Percentiles rank a stretch among this genome's conserved stretches.
These are phyloP conservation scores for Mellivora capensis DNA, from an alignment of 2,113 vertebrate species.

Conservation along the genomic window DNA sequence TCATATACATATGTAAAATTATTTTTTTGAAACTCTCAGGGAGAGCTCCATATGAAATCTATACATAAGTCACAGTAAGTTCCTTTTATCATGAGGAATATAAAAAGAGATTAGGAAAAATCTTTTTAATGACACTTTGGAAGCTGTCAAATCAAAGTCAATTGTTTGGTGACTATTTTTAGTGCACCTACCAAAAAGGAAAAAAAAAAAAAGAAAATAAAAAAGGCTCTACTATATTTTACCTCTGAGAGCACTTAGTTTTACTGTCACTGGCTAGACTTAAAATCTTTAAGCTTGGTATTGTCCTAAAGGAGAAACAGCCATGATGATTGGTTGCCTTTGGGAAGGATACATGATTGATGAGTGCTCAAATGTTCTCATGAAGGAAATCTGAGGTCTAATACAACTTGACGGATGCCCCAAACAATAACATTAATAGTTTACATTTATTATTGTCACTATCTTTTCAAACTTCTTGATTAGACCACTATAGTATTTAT, in stretches of 20 bases:
- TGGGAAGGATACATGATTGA: constrained; percentile 9
- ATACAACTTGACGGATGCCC: constrained; percentile 7
- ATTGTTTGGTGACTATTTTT: constrained; percentile 13
- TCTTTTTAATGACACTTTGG: background rate
- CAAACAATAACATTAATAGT: constrained; percentile 24
- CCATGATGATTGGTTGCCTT: background rate
- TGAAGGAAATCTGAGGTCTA: constrained; percentile 62
- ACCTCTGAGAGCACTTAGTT: background rate
- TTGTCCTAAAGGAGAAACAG: constrained; percentile 25
- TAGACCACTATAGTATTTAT: background rate
- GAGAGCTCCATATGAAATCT: background rate
- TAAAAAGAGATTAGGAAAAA: background rate
- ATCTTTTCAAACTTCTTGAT: background rate
- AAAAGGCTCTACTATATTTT: background rate
- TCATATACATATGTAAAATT: background rate
- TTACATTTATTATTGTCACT: constrained; percentile 42
- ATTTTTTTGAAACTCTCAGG: background rate
- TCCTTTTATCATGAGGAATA: background rate
- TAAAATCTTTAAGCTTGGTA: constrained; percentile 15
- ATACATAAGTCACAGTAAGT: background rate
- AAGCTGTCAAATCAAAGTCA: background rate
- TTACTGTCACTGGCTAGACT: background rate
- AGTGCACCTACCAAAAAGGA: background rate
- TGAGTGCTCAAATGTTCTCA: background rate
- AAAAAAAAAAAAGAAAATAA: background rate